Base-by-base conservation (phyloP, 2,888 invertebrate genomes). In the Athripsodes cinereus region DNA sequence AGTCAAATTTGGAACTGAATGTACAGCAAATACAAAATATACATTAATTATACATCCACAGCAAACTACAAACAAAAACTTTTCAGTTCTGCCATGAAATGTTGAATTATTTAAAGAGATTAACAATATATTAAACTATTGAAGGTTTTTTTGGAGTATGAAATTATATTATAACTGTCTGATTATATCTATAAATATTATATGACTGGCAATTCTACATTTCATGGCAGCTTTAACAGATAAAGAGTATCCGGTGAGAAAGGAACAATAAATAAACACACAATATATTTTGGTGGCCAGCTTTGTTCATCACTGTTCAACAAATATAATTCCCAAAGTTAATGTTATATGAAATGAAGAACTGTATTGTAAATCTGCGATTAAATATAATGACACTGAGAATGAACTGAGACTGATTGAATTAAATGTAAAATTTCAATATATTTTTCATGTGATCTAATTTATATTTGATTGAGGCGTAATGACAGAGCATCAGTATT, bases 1-100 rank as follows among this genome's bases (percentile, higher is more conserved):
- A 74, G 71, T 72, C 69, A 65, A 68, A 40, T 68, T 65, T 65
- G 68, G 68, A 71, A 70, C 70, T 72, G 72, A 69, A 67, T 68
- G 70, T 68, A 73, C 72, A 73, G 69, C 72, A 70, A 62, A 59
- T 63, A 63, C 61, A 63, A 58, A 57, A 52, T 31, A 60, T 61
- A 61, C 60, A 60, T 58, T 61, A 62, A 60, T 58, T 55, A 59
- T 61, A 63, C 61, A 61, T 60, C 61, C 63, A 63, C 61, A 61
- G 61, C 61, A 61, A 61, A 59, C 60, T 59, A 61, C 59, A 53
- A 58, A 59, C 59, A 59, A 63, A 63, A 61, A 57, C 53, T 26
- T 46, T 51, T 40, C 13, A 40, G 40, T 40, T 13, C 40, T 58
- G 62, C 53, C 62, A 49, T 26, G 51, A 53, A 53, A 58, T 60